These are phyloP conservation scores for Brachirus orientalis DNA, from an alignment of 2,113 vertebrate species.

Conservation along the genomic window DNA sequence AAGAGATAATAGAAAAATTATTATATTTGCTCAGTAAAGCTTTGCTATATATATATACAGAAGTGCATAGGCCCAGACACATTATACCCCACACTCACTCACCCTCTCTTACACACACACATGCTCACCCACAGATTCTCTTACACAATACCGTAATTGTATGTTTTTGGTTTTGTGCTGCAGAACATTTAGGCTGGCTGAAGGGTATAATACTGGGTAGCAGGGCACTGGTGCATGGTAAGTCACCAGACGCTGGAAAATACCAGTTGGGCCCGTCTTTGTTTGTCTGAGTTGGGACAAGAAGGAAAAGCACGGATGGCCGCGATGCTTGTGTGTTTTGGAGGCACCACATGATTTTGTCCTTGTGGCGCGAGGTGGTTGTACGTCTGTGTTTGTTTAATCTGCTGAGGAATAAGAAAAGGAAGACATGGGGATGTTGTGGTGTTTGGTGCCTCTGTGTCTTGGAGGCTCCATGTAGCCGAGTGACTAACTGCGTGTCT, in stretches of 20 bases:
- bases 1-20: no score
- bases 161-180: slow-evolving; percentile 48
- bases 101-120: background rate
- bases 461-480: slow-evolving; percentile 45
- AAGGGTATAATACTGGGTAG: slow-evolving; percentile 45
- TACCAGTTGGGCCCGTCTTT: slow-evolving; percentile 52
- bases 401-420: slow-evolving; percentile 41
- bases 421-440: slow-evolving; percentile 40
- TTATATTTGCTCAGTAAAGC: no score
- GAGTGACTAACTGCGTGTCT: slow-evolving; percentile 26
- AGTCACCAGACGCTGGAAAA: slow-evolving; percentile 60
- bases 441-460: slow-evolving; percentile 50
- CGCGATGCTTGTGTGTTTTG: slow-evolving; percentile 41
- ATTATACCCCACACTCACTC: background rate
- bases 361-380: slow-evolving; percentile 38
- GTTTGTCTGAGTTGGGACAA: slow-evolving; percentile 49
- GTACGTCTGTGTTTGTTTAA: slow-evolving; percentile 68
- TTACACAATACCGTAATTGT: slow-evolving; percentile 52
- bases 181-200: slow-evolving; percentile 50
- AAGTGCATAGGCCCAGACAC: background rate
- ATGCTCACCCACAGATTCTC: slow-evolving; percentile 1
- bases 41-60: background rate
- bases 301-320: slow-evolving; percentile 47
- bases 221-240: slow-evolving; percentile 37
- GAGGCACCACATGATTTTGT: slow-evolving; percentile 62